Evolutionary conservation across 2,888 invertebrate species (phyloP).

Genomic region (Dryobotodes eremita): DNA sequence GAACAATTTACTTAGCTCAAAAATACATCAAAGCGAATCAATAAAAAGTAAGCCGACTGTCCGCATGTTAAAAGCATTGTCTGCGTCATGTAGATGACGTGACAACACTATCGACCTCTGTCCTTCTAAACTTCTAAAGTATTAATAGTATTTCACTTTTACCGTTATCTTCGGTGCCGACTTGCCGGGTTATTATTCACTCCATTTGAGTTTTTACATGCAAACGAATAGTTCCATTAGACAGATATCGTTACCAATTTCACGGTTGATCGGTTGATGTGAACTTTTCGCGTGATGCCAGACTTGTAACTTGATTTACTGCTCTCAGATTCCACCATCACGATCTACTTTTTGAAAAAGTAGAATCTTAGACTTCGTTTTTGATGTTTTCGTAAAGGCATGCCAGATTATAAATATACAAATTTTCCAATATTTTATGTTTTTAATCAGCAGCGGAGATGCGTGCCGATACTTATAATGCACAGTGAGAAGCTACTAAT

Average conservation of each 20-base stretch:
- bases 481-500: neutral
- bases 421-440: neutral
- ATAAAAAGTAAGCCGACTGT: neutral
- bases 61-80: too few species aligned
- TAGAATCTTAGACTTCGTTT: too few species aligned
- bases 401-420: neutral
- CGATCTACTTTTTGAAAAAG: too few species aligned
- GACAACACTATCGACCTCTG: constrained; percentile 15
- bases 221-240: constrained; percentile 27
- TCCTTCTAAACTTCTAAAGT: constrained; percentile 19
- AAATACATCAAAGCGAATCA: neutral
- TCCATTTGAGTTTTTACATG: constrained; percentile 33
- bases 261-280: constrained; percentile 35
- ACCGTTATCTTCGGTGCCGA: constrained; percentile 28
- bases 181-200: constrained; percentile 4
- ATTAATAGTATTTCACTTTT: constrained; percentile 28
- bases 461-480: neutral
- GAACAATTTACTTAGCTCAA: neutral
- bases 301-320: constrained; percentile 4
- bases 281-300: neutral
- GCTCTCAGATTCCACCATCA: neutral
- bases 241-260: constrained; percentile 37
- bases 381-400: neutral
- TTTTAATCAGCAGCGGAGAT: neutral
- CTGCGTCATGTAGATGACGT: neutral